Conservation (phyloP, 2,888 invertebrate species). For the Eurytoma californica region DNA sequence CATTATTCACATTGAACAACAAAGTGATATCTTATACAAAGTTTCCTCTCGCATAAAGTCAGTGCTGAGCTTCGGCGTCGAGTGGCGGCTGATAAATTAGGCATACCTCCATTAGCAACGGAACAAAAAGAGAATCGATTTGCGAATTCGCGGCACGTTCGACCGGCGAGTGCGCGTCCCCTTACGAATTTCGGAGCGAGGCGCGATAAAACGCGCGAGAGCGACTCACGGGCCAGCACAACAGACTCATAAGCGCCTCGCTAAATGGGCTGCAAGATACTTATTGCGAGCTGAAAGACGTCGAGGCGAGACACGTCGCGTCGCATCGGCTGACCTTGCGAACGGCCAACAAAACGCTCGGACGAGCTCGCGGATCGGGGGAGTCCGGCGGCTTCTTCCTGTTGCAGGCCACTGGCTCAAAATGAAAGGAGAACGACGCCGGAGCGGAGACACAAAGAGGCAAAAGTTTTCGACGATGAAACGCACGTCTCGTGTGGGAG, state of each 20-base stretch:
- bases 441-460: conserved; percentile 43
- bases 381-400: conserved; percentile 22
- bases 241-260: neutral
- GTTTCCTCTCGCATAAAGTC: too few species aligned
- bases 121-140: neutral
- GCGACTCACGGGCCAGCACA: neutral
- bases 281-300: neutral
- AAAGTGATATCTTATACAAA: too few species aligned
- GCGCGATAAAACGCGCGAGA: neutral
- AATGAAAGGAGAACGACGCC: conserved; percentile 35
- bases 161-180: neutral
- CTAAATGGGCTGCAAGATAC: conserved; percentile 29
- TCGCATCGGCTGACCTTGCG: conserved; percentile 7
- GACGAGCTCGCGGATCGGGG: neutral
- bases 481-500: neutral
- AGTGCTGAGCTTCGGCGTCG: too few species aligned
- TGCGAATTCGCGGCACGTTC: neutral
- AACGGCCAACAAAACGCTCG: neutral
- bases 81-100: too few species aligned
- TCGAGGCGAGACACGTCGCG: neutral
- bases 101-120: too few species aligned
- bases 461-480: conserved; percentile 30
- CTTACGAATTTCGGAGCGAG: neutral
- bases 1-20: too few species aligned
- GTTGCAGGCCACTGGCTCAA: neutral